Conservation (phyloP, 2,888 invertebrate genomes). For the Idaea straminata region DNA sequence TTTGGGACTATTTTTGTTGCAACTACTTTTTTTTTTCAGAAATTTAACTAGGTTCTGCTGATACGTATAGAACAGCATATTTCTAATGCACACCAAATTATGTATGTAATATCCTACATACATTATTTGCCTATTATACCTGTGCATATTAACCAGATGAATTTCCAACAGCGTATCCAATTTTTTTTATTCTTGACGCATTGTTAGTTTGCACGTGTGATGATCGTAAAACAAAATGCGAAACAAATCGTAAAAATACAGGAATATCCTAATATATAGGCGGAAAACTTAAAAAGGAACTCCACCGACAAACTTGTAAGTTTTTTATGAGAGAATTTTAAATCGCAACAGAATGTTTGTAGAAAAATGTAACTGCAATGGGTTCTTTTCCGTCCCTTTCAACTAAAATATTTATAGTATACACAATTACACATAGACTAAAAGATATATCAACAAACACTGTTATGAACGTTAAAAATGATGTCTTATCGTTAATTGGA, state of each 20-base stretch:
- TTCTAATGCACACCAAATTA: no score
- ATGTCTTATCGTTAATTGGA: constrained; percentile 31
- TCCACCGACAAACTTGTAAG: not conserved
- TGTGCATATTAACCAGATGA: no score
- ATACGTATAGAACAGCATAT: no score
- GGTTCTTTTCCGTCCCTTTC: not conserved
- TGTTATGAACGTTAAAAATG: constrained; percentile 25
- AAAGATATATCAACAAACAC: not conserved
- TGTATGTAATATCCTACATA: no score
- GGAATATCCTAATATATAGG: not conserved
- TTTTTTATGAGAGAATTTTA: not conserved
- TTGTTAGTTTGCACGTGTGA: not conserved
- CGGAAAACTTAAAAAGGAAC: not conserved
- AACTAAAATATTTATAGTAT: not conserved
- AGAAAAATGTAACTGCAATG: not conserved
- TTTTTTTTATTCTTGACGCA: no score
- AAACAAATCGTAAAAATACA: not conserved
- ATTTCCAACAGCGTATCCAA: no score
- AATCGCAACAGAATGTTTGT: not conserved
- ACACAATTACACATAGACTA: not conserved
- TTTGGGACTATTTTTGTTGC: not conserved
- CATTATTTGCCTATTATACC: no score
- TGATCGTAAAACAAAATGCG: not conserved
- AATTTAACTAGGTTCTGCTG: no score
- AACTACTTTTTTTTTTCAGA: not conserved